Conservation (phyloP, 2,888 invertebrate genomes). For the Troides aeacus region DNA sequence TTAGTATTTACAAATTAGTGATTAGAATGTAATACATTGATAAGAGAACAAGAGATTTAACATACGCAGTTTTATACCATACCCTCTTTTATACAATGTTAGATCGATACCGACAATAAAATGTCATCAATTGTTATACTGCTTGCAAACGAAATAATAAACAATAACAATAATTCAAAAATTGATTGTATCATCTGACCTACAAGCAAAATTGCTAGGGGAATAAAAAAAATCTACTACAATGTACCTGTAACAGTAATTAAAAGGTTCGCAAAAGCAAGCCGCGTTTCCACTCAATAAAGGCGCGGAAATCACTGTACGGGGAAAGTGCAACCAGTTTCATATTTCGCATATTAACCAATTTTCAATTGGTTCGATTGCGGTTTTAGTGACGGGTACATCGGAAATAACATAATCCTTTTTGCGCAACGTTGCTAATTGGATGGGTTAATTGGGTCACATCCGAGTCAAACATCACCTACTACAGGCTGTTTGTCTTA, state of each 20-base stretch:
- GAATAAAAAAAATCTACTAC: constrained; percentile 3
- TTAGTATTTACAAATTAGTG: too few relatives aligned
- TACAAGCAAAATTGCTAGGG: background rate
- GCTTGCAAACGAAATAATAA: constrained; percentile 1
- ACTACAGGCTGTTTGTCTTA: constrained; percentile 45
- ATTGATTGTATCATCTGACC: background rate
- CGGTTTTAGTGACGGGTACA: constrained; percentile 18
- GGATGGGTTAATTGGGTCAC: constrained; percentile 43
- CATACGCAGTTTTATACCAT: too few relatives aligned
- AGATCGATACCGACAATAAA: background rate
- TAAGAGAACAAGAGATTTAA: too few relatives aligned
- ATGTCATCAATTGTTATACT: background rate
- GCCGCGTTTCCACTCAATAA: constrained; percentile 16
- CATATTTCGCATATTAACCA: constrained; percentile 16
- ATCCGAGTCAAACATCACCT: constrained; percentile 42
- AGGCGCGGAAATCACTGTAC: constrained; percentile 11
- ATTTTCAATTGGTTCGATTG: constrained; percentile 20
- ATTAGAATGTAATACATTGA: too few relatives aligned
- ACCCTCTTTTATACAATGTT: background rate
- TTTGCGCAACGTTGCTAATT: constrained; percentile 45
- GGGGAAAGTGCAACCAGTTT: constrained; percentile 13
- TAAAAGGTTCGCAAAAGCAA: constrained; percentile 16
- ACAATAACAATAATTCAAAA: constrained; percentile 9
- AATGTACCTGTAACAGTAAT: constrained; percentile 16
- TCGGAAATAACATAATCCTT: constrained; percentile 34